Base-by-base conservation (phyloP, 2,888 invertebrate genomes). In the Drosophila greeni region DNA sequence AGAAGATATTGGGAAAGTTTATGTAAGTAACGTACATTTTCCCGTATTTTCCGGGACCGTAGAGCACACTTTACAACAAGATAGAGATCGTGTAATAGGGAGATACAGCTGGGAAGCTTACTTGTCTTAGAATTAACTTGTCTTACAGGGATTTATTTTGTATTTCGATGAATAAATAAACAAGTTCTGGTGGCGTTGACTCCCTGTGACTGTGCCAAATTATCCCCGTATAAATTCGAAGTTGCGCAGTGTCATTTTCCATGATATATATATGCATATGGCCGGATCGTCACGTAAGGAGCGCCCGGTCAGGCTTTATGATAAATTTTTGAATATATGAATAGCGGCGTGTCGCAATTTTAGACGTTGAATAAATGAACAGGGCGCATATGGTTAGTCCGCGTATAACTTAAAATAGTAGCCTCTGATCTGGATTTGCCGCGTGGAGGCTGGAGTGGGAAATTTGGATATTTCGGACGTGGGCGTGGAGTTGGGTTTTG, bases 291-390 rank as follows among this genome's bases (percentile, higher is more conserved):
- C 83, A 82, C 78, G 78, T 83, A 78, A 79, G 84, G 76, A 72
- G 82, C 64, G 43, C n/a, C 67, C 56, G 65, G 66, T 52, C 78
- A 68, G 73, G 69, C 74, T 84, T 82, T 86, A 85, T 87, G 86
- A 86, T 82, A 77, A 85, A 86, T 84, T 86, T 86, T 84, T 85
- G 76, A 87, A 87, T 87, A 88, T 87, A 87, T 87, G 86, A 87
- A 88, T 87, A 86, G 81, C 71, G 66, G 55, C 23, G 54, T 79
- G 72, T 67, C 73, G 75, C 77, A 80, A 84, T 68, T 72, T 79
- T 67, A 45, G 85, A 75, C 71, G 77, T 79, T 85, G 85, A 86
- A 87, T 88, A 87, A 85, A 85, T 86, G 76, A 80, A 70, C 75
- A 69, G 72, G 74, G 75, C 76, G 86, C 84, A 86, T 86, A 74